phyloP scores from a whole-genome alignment of 2,888 invertebrate genomes.

The Ditylenchus weischeri region DNA sequence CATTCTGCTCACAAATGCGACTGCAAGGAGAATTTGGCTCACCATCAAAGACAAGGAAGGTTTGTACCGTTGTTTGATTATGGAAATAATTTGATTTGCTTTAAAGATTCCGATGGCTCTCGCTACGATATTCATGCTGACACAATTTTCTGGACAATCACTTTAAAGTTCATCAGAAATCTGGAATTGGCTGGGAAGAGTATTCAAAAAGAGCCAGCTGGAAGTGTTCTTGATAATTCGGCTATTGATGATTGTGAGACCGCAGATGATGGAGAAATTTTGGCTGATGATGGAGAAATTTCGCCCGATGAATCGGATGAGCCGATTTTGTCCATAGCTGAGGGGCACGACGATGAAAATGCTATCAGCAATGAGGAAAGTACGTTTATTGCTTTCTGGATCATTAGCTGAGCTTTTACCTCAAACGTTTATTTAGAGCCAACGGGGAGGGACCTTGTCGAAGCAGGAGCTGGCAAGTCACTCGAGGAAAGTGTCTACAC shows the following conservation, averaged over 20 bases:
- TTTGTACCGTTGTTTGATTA: neutral
- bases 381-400: neutral
- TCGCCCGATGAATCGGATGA: constrained; percentile 3
- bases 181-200: neutral
- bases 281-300: constrained; percentile 4
- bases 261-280: constrained; percentile 5
- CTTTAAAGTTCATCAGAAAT: constrained; percentile 41
- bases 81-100: constrained; percentile 4
- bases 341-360: neutral
- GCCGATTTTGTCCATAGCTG: neutral
- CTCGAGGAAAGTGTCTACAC: constrained; percentile 28
- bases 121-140: constrained; percentile 55
- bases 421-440: no score
- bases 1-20: neutral
- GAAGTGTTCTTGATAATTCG: neutral
- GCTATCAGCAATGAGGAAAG: neutral
- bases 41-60: constrained; percentile 1
- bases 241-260: neutral
- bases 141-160: constrained; percentile 52
- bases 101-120: constrained; percentile 34
- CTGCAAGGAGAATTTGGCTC: neutral
- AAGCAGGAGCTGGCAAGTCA: no score
- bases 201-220: neutral
- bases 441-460: no score
- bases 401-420: no score